These are phyloP conservation scores for Leptatherina wallacei DNA, from an alignment of 2,797 vertebrate species.

Conservation along the genomic window DNA sequence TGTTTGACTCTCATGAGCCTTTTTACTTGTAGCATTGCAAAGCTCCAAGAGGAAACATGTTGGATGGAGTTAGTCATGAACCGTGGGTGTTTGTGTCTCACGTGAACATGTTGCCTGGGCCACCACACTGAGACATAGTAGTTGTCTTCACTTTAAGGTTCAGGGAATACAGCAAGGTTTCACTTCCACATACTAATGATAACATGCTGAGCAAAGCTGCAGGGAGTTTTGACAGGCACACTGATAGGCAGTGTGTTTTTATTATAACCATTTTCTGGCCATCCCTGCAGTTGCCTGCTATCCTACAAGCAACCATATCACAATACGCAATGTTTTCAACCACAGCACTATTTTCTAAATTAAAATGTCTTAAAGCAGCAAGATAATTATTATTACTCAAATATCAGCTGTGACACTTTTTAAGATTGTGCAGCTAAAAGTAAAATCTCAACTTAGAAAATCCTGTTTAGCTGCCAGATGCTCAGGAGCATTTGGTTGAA, in stretches of 20 bases:
- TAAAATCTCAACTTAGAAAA: neutral
- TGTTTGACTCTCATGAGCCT: constrained; percentile 26
- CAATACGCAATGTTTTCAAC: fast-evolving
- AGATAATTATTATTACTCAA: neutral
- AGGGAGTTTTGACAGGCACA: constrained; percentile 40
- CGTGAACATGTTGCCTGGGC: neutral
- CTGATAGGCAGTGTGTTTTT: constrained; percentile 13
- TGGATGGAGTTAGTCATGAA: constrained; percentile 37
- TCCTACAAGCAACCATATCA: neutral
- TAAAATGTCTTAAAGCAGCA: neutral
- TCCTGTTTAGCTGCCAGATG: neutral
- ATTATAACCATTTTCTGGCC: constrained; percentile 26
- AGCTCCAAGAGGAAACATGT: constrained; percentile 29
- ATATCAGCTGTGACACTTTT: neutral
- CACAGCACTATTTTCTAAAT: neutral
- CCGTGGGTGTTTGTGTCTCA: constrained; percentile 16
- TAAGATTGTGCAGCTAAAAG: neutral
- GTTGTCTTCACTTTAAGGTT: constrained; percentile 26
- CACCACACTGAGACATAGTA: neutral
- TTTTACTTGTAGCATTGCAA: constrained; percentile 31
- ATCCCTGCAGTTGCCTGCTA: constrained; percentile 9
- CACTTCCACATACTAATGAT: constrained; percentile 50
- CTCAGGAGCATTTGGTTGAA: neutral
- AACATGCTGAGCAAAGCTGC: constrained; percentile 32
- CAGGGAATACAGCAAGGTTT: constrained; percentile 35